phyloP scores from a whole-genome alignment of 35 echinoderm and acorn worm genomes.

The Ptychodera flava region DNA sequence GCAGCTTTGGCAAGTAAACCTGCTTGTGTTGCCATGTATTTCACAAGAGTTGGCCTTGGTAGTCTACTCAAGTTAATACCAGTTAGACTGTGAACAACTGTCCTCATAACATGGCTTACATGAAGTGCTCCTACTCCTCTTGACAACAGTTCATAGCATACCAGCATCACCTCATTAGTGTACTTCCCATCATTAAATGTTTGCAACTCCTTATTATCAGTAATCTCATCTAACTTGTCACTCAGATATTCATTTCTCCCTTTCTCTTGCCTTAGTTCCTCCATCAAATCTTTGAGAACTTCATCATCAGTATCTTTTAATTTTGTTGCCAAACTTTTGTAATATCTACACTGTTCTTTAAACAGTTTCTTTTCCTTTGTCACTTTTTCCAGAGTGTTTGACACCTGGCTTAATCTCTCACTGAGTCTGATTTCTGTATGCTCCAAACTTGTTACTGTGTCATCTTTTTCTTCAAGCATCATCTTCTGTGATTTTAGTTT shows the following conservation, averaged over 20 bases:
- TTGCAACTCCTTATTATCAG: not conserved
- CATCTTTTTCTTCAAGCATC: not conserved
- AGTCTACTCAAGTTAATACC: constrained; percentile 36
- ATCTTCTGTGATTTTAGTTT: not conserved
- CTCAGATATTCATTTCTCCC: constrained; percentile 32
- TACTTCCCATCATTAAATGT: constrained; percentile 51
- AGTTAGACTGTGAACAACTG: constrained; percentile 28
- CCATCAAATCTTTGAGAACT: not conserved
- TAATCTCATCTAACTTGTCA: constrained; percentile 29
- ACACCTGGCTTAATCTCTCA: not conserved
- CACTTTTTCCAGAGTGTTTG: not conserved
- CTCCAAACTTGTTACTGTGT: not conserved
- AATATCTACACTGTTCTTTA: not conserved
- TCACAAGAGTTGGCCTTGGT: constrained; percentile 36
- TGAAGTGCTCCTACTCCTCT: constrained; percentile 38
- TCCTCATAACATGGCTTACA: constrained; percentile 35
- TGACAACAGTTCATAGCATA: constrained; percentile 45
- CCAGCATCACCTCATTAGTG: constrained; percentile 38
- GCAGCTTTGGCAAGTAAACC: constrained; percentile 30
- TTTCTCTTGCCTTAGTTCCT: constrained; percentile 22
- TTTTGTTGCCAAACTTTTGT: not conserved
- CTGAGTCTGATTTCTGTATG: not conserved
- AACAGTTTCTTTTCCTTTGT: not conserved
- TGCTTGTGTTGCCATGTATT: constrained; percentile 57
- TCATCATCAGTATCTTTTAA: not conserved